phyloP scores from a whole-genome alignment of 2,797 vertebrate species.

The Pantherophis alleghaniensis region DNA sequence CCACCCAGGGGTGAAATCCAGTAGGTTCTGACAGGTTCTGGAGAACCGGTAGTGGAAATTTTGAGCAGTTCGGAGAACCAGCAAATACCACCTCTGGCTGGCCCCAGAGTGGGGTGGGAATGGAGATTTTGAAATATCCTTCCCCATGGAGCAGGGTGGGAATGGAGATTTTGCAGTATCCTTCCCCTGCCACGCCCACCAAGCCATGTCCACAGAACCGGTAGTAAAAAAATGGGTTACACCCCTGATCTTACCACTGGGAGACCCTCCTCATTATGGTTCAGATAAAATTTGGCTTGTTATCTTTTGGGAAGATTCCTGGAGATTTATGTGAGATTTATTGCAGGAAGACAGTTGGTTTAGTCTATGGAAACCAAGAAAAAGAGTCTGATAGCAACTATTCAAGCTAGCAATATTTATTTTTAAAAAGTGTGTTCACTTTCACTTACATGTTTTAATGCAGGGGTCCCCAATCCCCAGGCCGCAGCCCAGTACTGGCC shows the following conservation, averaged over 20 bases:
- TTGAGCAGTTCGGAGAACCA: no score
- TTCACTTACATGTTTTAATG: background rate
- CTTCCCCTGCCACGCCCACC: background rate
- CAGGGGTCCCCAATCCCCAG: background rate
- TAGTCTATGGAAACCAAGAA: background rate
- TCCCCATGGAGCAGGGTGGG: no score
- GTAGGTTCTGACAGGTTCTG: no score
- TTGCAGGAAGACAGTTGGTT: background rate
- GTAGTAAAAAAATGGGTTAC: no score
- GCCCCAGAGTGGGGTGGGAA: no score
- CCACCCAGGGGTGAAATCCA: no score
- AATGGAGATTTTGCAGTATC: no score
- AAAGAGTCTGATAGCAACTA: background rate
- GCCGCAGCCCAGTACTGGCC: background rate
- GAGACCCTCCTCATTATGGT: background rate
- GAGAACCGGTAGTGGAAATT: no score
- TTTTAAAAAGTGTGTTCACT: background rate
- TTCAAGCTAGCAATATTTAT: background rate
- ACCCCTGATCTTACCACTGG: background rate
- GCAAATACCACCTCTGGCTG: no score
- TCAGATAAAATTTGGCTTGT: background rate
- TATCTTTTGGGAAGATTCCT: background rate
- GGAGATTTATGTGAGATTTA: background rate
- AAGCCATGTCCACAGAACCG: background rate
- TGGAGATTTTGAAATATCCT: no score